Evolutionary conservation across 2,113 vertebrate species (phyloP).

Genomic region (Oreochromis aureus): DNA sequence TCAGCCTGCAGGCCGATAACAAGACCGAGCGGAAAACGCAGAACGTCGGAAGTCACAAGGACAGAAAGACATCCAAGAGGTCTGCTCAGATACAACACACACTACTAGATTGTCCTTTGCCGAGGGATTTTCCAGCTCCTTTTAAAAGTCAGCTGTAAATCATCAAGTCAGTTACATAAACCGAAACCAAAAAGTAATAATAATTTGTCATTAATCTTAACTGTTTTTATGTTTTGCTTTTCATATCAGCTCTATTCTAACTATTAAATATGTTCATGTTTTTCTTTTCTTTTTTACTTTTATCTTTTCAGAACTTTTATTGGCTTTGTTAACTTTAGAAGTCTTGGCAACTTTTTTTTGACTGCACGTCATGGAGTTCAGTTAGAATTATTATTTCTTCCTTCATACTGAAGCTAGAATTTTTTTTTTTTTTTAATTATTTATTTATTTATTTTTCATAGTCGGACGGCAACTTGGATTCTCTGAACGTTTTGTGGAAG

Average conservation of each 20-base stretch:
- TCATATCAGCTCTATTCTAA: not conserved
- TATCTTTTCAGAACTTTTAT: not conserved
- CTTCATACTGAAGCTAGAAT: not conserved
- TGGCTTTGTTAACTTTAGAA: not conserved
- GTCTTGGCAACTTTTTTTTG: not conserved
- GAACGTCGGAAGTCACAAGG: conserved; percentile 13
- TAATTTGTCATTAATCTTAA: not conserved
- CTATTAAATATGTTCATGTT: not conserved
- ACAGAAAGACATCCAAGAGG: conserved; percentile 11
- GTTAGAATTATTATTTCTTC: not conserved
- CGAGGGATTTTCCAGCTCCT: not conserved
- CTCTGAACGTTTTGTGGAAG: not conserved
- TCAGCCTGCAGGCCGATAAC: conserved; percentile 52
- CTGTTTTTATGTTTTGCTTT: not conserved
- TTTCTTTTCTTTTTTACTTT: not conserved
- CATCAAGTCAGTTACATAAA: not conserved
- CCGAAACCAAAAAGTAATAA: not conserved
- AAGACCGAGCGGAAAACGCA: conserved; percentile 24
- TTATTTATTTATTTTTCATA: not conserved
- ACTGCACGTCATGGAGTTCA: not conserved
- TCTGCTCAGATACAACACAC: not conserved
- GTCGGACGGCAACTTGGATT: not conserved
- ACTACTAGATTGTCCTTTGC: not conserved
- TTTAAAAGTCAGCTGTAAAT: not conserved
- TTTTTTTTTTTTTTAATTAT: not conserved